Evolutionary conservation across 1,140 invertebrate species (phyloP).

Genomic region (Nymphalis io): DNA sequence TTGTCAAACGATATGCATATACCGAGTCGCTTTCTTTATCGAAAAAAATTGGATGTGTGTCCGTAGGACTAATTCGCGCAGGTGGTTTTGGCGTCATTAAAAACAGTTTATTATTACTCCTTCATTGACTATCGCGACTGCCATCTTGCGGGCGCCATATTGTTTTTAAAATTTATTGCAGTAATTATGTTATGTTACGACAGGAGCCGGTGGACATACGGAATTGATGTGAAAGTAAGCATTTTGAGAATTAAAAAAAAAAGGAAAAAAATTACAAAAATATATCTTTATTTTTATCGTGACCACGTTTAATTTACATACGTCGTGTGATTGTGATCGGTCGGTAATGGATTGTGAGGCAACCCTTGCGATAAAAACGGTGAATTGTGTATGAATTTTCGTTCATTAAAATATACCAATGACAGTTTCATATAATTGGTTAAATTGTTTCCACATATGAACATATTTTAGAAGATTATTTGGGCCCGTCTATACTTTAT

Average conservation of each 20-base stretch:
- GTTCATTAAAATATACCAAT: not conserved
- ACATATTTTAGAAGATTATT: not conserved
- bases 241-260: conserved; percentile 23
- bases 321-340: conserved; percentile 26
- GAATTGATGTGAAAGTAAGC: conserved; percentile 46
- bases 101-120: conserved; percentile 57
- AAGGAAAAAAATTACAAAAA: not conserved
- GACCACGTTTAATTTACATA: conserved; percentile 29
- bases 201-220: conserved; percentile 46
- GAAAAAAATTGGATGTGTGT: conserved; percentile 34
- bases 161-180: conserved; percentile 70
- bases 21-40: conserved; percentile 28
- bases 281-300: conserved; percentile 42
- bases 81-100: conserved; percentile 63
- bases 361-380: conserved; percentile 6
- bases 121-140: conserved; percentile 52
- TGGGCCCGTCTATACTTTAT: too few species aligned
- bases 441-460: not conserved
- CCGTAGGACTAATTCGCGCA: conserved; percentile 61
- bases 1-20: conserved; percentile 3
- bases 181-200: conserved; percentile 64
- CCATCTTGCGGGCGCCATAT: conserved; percentile 65
- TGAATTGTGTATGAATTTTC: conserved; percentile 1
- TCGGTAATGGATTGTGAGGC: conserved; percentile 29
- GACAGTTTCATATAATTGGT: not conserved